Base-by-base conservation (phyloP, 2,888 invertebrate species). In the Drosophila eohydei region DNA sequence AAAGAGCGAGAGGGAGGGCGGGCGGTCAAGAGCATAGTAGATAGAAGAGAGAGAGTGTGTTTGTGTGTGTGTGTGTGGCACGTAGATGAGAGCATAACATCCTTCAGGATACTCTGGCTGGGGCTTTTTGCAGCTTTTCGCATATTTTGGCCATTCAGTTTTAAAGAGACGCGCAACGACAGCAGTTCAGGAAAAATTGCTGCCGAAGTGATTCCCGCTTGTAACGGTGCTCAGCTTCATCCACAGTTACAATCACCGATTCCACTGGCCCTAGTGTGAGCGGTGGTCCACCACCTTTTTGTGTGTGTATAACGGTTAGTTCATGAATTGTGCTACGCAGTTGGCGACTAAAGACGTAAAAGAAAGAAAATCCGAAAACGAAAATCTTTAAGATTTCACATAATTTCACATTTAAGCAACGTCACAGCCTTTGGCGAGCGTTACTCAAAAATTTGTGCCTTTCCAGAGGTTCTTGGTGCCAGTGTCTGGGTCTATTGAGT, bases 241-340 rank as follows among this genome's bases (percentile, higher is more conserved):
- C 58, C 48, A 57, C 54, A 70, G 58, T 74, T 57, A 58, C 44
- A 67, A 54, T 48, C 70, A 66, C 59, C 65, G 73, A 62, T 78
- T 62, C 64, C 64, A 63, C 67, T 3, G n/a, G 40, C 40, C 48
- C 54, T 70, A 51, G 75, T 86, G 62, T 73, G 70, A 59, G 72
- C 69, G 60, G 56, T 64, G 52, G 56, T 66, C 62, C 44, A 79
- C 61, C 62, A 71, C 61, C 62, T 69, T 78, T 84, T 81, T 88
- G 79, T 88, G 84, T 83, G 88, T 84, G 86, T 79, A 79, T 79
- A 79, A 88, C 84, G 88, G 84, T 84, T 79, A 79, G 88, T 84
- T 74, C 48, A 78, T 66, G 52, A 78, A 52, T 70, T 44, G 60
- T 71, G 66, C 50, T 66, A 67, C 67, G 68, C 77, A 76, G 68